Evolutionary conservation across 2,113 vertebrate species (phyloP), one percentile per base, ranked within the genome.

Genomic region (Oryzias woworae): DNA sequence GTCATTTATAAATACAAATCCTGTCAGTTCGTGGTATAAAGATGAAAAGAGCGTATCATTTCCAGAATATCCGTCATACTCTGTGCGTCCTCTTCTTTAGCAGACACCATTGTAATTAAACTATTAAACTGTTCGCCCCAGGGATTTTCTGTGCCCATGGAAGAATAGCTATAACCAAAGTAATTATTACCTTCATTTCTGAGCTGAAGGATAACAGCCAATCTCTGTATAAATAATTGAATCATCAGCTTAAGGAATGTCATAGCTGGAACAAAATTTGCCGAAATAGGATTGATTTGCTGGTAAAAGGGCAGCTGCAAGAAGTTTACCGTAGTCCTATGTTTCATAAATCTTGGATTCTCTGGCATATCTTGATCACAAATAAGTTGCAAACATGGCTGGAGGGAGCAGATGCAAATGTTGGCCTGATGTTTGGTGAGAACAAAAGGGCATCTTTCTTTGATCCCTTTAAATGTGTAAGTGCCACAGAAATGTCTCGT

Each of bases 31-130:
- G 18, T 71, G 60, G 61, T 58, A 52, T 69, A 70, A 75, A 72
- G 66, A 81, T 66, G 79, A 77, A 71, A 48, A 64, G 53, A 67
- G 60, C 58, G 59, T 65, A 67, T 78, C 50, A 59, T 31, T 84
- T 85, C 67, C 88, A 87, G 82, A 70, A 82, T 85, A 85, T 72
- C 75, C 71, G 63, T 53, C 45, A 68, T 48, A 63, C 72, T 58
- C 61, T 71, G 65, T 15, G n/a, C 80, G 77, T 75, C 53, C 65
- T 69, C 69, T 53, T 59, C 20, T 74, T 55, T 69, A 69, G 64
- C 58, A 65, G 83, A 83, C 84, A 53, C 57, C 80, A 57, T 67
- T 69, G 73, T 80, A 89, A 90, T 90, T 90, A 89, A 88, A 84
- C 81, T 60, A 87, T 87, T 83, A 88, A 78, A 82, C 71, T 6